Conservation (phyloP, 2,797 vertebrate genomes). For the Spinus pinus region DNA sequence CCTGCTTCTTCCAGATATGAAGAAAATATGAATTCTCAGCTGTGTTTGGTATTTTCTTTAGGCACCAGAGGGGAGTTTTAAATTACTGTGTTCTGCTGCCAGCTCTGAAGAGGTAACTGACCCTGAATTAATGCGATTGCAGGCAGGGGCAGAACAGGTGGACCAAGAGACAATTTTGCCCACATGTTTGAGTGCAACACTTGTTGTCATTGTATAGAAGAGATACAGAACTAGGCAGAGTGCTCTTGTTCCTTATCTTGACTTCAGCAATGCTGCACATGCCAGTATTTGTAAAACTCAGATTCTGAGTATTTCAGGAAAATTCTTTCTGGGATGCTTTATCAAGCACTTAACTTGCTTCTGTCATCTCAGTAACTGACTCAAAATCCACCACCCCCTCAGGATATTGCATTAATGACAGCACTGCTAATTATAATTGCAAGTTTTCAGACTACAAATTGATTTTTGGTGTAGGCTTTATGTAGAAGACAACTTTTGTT, state of each 20-base stretch:
- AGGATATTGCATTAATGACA: not conserved
- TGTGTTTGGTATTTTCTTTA: conserved; percentile 50
- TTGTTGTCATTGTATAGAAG: conserved; percentile 50
- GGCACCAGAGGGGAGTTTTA: conserved; percentile 27
- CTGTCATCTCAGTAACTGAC: not conserved
- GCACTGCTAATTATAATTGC: not conserved
- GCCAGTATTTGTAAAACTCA: not conserved
- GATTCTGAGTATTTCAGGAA: not conserved
- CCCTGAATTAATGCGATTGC: conserved; percentile 5
- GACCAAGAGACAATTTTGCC: not conserved
- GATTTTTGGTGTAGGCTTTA: not conserved
- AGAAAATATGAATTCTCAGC: conserved; percentile 50
- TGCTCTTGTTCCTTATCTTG: not conserved
- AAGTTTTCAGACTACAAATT: not conserved
- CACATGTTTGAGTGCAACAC: conserved; percentile 13
- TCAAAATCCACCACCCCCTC: not conserved
- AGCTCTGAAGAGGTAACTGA: conserved; percentile 14
- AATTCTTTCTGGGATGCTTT: not conserved
- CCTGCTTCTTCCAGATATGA: conserved; percentile 1
- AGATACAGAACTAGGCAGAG: not conserved
- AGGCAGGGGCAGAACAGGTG: not conserved
- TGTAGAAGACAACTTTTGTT: not conserved
- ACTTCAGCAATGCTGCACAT: not conserved
- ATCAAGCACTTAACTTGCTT: not conserved
- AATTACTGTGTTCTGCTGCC: not conserved